Percentiles rank a stretch among this genome's conserved stretches.
Conservation (phyloP, 2,888 invertebrate species). For the Bimastos eiseni region DNA sequence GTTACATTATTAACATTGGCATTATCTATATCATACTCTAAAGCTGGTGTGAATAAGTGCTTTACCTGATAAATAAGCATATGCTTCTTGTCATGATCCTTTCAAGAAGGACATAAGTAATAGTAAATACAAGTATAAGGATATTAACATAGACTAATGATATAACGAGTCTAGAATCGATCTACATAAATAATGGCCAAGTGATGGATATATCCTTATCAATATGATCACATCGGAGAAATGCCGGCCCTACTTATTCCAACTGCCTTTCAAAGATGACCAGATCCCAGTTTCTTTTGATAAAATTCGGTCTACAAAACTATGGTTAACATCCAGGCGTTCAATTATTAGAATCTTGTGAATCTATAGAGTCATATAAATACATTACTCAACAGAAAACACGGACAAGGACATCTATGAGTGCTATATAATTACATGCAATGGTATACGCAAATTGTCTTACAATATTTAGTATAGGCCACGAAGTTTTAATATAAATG, state of each 20-base stretch:
- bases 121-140: background rate
- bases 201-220: too few relatives aligned
- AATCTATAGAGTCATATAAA: too few relatives aligned
- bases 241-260: too few relatives aligned
- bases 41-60: background rate
- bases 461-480: background rate
- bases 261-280: too few relatives aligned
- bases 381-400: too few relatives aligned
- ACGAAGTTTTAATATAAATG: background rate
- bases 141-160: background rate
- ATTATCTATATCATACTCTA: background rate
- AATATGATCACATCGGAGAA: too few relatives aligned
- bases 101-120: background rate
- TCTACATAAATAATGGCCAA: background rate
- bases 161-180: background rate
- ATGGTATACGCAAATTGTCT: background rate
- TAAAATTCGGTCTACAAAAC: too few relatives aligned
- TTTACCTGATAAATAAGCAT: background rate
- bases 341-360: too few relatives aligned
- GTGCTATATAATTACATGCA: too few relatives aligned
- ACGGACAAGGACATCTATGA: too few relatives aligned
- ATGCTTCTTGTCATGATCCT: background rate
- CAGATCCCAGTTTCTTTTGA: too few relatives aligned
- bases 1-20: background rate
- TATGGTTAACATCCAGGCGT: too few relatives aligned